Percentiles rank a stretch among this genome's conserved stretches.
Conservation (phyloP, 1,140 invertebrate genomes). For the Pachyrhynchus sulphureomaculatus region DNA sequence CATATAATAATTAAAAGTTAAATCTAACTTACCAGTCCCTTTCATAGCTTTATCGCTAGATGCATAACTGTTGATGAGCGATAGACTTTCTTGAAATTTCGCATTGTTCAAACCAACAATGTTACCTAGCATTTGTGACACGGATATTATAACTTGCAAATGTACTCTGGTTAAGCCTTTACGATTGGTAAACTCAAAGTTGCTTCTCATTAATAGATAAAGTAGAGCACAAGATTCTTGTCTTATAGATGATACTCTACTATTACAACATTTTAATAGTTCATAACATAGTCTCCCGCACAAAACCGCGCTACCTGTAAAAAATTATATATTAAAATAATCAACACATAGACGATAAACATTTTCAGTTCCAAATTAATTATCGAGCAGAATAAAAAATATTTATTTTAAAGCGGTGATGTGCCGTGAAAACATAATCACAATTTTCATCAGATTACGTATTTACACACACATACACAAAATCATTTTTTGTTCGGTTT, state of each 20-base stretch:
- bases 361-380: no score
- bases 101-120: constrained; percentile 84
- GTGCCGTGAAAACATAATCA: no score
- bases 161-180: constrained; percentile 85
- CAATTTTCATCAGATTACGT: no score
- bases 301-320: constrained; percentile 73
- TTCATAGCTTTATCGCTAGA: constrained; percentile 93
- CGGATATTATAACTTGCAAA: constrained; percentile 87
- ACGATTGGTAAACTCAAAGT: constrained; percentile 84
- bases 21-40: constrained; percentile 63
- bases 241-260: constrained; percentile 73
- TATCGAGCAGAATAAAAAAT: background rate
- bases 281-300: constrained; percentile 85
- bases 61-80: constrained; percentile 90
- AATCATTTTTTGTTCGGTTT: no score
- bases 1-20: no score
- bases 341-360: no score
- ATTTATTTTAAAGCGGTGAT: no score
- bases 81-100: constrained; percentile 87
- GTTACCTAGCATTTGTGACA: constrained; percentile 87
- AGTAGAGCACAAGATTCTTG: constrained; percentile 88
- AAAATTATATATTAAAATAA: constrained; percentile 12
- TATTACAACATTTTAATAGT: constrained; percentile 77
- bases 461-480: no score
- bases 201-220: constrained; percentile 89